phyloP scores from a whole-genome alignment of 2,113 vertebrate species.

The Lichenostomus cassidix region DNA sequence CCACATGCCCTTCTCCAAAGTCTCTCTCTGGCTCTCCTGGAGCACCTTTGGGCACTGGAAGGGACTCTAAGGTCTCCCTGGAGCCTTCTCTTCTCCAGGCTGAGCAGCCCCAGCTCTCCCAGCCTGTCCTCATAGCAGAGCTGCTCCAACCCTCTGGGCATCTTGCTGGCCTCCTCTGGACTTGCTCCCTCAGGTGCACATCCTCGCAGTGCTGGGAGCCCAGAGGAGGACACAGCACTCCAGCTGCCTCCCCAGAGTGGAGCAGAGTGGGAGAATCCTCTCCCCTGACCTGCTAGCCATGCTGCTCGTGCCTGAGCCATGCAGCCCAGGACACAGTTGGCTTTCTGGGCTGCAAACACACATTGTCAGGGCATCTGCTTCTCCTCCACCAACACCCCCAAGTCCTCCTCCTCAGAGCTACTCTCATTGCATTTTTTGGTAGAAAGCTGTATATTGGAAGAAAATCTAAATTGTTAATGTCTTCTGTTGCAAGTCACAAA shows the following conservation, averaged over 20 bases:
- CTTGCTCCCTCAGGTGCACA: not conserved
- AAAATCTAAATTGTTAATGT: not conserved
- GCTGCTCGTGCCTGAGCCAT: not conserved
- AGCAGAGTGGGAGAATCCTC: too few relatives aligned
- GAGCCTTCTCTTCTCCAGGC: not conserved
- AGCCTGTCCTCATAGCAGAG: not conserved
- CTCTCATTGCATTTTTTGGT: not conserved
- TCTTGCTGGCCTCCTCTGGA: not conserved
- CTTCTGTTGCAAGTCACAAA: not conserved
- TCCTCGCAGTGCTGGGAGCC: too few relatives aligned
- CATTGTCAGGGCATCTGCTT: too few relatives aligned
- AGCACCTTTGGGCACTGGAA: not conserved
- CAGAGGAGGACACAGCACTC: not conserved
- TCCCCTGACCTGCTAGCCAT: not conserved
- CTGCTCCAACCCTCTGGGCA: not conserved
- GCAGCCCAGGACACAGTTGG: not conserved
- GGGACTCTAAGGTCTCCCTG: not conserved
- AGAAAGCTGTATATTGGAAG: not conserved
- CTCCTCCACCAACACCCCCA: not conserved
- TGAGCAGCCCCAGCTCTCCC: not conserved
- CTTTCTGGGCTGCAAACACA: not conserved
- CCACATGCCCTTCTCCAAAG: not conserved
- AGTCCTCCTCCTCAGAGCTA: not conserved
- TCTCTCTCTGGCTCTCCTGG: not conserved
- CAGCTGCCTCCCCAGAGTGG: not conserved